Evolutionary conservation across 2,888 invertebrate genomes (phyloP).

Genomic region (Acrobeloides nanus): DNA sequence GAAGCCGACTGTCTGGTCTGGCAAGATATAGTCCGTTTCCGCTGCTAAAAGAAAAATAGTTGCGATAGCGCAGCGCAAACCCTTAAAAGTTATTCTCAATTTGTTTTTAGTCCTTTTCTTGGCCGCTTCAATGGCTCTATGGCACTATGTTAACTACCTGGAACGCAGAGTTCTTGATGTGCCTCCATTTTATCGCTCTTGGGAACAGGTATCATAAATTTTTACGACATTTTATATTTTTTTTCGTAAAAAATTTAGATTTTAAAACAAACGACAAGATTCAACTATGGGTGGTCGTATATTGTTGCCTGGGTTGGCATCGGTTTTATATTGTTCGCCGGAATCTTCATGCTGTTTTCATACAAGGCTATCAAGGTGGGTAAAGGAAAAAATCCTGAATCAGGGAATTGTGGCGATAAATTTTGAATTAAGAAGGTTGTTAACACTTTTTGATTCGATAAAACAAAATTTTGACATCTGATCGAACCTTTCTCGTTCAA

Average conservation of each 20-base stretch:
- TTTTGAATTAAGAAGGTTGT: slow-evolving; percentile 3
- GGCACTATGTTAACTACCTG: slow-evolving; percentile 72
- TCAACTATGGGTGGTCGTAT: slow-evolving; percentile 85
- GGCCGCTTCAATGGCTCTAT: slow-evolving; percentile 86
- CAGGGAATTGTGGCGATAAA: not conserved
- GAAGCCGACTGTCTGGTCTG: no score
- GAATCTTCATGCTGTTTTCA: slow-evolving; percentile 40
- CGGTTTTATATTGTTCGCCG: slow-evolving; percentile 71
- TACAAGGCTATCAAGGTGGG: slow-evolving; percentile 43
- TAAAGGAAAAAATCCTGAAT: not conserved
- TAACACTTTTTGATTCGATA: no score
- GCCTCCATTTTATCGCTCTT: slow-evolving; percentile 82
- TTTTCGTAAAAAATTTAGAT: slow-evolving; percentile 31
- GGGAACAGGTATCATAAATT: slow-evolving; percentile 61
- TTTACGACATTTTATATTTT: not conserved
- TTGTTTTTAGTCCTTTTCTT: slow-evolving; percentile 68
- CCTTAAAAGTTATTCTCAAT: slow-evolving; percentile 3
- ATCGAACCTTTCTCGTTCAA: no score
- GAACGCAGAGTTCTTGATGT: slow-evolving; percentile 88
- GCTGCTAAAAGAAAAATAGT: no score
- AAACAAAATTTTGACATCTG: no score
- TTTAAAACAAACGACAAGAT: slow-evolving; percentile 37
- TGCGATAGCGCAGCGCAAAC: no score
- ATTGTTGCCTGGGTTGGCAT: slow-evolving; percentile 94
- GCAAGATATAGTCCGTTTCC: no score